These are phyloP conservation scores for Aplodontia rufa DNA, from an alignment of 2,113 vertebrate genomes.

Conservation along the genomic window DNA sequence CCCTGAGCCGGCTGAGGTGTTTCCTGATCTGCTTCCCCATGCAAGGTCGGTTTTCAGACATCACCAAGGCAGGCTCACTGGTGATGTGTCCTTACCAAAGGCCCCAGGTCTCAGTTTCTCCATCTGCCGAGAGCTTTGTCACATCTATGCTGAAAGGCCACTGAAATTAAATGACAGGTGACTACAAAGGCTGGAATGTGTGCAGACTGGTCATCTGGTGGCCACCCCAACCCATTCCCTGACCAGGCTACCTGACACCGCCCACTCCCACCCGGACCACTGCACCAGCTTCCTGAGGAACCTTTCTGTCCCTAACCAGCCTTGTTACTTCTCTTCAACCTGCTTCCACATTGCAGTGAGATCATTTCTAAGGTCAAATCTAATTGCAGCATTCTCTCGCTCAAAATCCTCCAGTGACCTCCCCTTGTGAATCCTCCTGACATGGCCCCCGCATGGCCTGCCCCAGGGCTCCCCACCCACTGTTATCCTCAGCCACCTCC, in stretches of 20 bases:
- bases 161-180: too few relatives aligned
- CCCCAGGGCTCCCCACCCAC: too few relatives aligned
- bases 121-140: neutral
- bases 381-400: neutral
- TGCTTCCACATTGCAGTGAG: too few relatives aligned
- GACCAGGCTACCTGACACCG: fast-evolving
- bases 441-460: fast-evolving
- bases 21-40: neutral
- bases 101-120: neutral
- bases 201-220: fast-evolving
- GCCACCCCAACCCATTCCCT: neutral
- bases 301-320: neutral
- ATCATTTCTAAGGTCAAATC: neutral
- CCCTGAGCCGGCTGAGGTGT: neutral
- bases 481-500: too few relatives aligned
- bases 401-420: neutral
- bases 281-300: neutral
- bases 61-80: neutral
- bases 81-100: neutral
- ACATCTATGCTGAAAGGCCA: too few relatives aligned
- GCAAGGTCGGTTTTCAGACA: fast-evolving
- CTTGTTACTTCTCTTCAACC: neutral
- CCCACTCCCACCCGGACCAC: too few relatives aligned
- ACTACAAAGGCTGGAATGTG: neutral
- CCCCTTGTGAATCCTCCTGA: too few relatives aligned